A percentile compares a stretch with the other conserved stretches of the same genome.
These are phyloP conservation scores for Scarus forsteni DNA, from an alignment of 2,797 vertebrate genomes.

Conservation along the genomic window DNA sequence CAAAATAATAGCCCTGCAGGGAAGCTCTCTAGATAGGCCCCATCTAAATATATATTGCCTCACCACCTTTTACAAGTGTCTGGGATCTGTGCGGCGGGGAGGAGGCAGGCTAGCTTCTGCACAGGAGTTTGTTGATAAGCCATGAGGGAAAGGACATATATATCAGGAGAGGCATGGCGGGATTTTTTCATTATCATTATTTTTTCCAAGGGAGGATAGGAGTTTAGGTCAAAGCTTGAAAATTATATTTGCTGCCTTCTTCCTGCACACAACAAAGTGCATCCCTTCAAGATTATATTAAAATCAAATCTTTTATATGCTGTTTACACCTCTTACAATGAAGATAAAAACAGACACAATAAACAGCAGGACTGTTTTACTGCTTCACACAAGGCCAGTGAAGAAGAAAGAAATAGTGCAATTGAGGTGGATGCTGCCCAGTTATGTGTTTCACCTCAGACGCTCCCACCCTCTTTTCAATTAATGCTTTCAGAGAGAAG, in stretches of 20 bases:
- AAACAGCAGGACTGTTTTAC: conserved; percentile 18
- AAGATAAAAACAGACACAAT: conserved; percentile 46
- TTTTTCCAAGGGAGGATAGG: conserved; percentile 3
- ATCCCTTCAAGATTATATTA: conserved; percentile 43
- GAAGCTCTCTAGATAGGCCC: conserved; percentile 45
- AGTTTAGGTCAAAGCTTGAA: conserved; percentile 24
- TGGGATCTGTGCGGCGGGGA: conserved; percentile 26
- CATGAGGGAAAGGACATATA: conserved; percentile 34
- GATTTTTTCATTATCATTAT: background rate
- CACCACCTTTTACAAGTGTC: conserved; percentile 39
- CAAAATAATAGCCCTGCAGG: conserved; percentile 66
- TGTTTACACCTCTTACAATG: conserved; percentile 24
- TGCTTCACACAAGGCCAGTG: conserved; percentile 38
- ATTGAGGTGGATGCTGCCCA: conserved; percentile 38
- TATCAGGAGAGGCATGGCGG: conserved; percentile 20
- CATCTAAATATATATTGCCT: conserved; percentile 71
- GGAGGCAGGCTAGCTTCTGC: conserved; percentile 17
- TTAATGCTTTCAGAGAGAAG: conserved; percentile 66
- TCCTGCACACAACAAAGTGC: conserved; percentile 7
- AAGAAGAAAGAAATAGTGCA: conserved; percentile 38
- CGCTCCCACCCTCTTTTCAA: conserved; percentile 61
- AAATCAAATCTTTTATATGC: conserved; percentile 43
- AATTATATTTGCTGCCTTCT: conserved; percentile 37
- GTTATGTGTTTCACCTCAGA: conserved; percentile 59
- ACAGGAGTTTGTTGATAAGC: conserved; percentile 45